Conservation (phyloP, 1,140 invertebrate genomes). For the Tribolium madens region DNA sequence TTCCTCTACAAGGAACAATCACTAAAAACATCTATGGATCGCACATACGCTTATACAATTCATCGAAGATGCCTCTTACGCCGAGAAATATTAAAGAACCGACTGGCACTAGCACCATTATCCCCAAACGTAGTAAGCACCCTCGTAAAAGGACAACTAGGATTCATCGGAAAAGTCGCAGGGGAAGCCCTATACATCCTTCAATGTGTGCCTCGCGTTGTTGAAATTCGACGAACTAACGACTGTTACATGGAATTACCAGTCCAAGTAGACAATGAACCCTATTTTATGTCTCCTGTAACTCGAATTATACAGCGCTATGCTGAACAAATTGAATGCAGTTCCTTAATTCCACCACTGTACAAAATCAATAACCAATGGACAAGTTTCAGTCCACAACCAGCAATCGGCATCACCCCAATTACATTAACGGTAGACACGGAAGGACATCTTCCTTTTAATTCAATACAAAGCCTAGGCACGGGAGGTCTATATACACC, state of each 20-base stretch:
- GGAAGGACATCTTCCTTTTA: neutral
- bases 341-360: neutral
- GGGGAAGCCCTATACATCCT: constrained; percentile 24
- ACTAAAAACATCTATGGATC: neutral
- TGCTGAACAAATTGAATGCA: constrained; percentile 5
- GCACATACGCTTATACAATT: neutral
- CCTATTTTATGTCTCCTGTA: constrained; percentile 12
- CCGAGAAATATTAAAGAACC: constrained; percentile 9
- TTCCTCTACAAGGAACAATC: constrained; percentile 1
- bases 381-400: constrained; percentile 30
- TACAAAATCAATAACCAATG: constrained; percentile 1
- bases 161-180: neutral
- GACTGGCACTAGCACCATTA: constrained; percentile 11
- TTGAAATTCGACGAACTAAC: neutral
- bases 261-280: neutral
- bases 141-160: constrained; percentile 3
- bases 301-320: constrained; percentile 13
- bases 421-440: neutral
- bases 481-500: neutral
- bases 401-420: neutral
- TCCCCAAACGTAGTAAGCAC: neutral
- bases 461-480: neutral
- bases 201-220: constrained; percentile 3
- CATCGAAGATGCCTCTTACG: neutral
- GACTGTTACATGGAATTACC: constrained; percentile 11